phyloP scores from a whole-genome alignment of 2,113 vertebrate genomes.

The Tyrannus savana region DNA sequence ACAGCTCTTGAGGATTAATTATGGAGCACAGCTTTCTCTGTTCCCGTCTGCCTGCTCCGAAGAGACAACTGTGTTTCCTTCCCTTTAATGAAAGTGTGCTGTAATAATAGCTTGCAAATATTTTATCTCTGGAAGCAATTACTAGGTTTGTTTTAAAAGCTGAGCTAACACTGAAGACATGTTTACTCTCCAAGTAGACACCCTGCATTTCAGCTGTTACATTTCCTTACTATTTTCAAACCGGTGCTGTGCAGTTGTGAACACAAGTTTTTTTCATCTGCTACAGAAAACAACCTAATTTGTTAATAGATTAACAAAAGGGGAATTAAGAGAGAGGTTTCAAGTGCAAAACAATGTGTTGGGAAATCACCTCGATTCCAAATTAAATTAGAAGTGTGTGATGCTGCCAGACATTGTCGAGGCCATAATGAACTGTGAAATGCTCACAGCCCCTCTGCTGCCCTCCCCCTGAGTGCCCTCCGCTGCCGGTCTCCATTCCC shows the following conservation, averaged over 20 bases:
- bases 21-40: not conserved
- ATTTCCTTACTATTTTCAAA: conserved; percentile 21
- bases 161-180: conserved; percentile 23
- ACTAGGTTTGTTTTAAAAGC: conserved; percentile 45
- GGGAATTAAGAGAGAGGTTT: not conserved
- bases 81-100: conserved; percentile 1
- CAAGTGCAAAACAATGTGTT: not conserved
- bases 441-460: not conserved
- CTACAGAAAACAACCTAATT: not conserved
- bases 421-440: not conserved
- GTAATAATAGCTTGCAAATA: conserved; percentile 46
- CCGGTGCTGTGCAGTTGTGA: not conserved
- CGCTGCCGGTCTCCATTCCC: accelerated
- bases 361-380: not conserved
- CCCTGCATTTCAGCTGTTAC: not conserved
- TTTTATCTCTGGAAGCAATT: conserved; percentile 50
- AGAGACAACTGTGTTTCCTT: conserved; percentile 18
- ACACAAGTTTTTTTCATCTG: not conserved
- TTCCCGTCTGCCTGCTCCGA: not conserved
- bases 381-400: not conserved
- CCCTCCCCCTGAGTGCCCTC: not conserved
- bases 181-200: conserved; percentile 24
- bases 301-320: not conserved
- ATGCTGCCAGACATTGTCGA: not conserved
- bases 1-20: not conserved